These are phyloP conservation scores for Biston betularia DNA, from an alignment of 2,888 invertebrate genomes.

Conservation along the genomic window DNA sequence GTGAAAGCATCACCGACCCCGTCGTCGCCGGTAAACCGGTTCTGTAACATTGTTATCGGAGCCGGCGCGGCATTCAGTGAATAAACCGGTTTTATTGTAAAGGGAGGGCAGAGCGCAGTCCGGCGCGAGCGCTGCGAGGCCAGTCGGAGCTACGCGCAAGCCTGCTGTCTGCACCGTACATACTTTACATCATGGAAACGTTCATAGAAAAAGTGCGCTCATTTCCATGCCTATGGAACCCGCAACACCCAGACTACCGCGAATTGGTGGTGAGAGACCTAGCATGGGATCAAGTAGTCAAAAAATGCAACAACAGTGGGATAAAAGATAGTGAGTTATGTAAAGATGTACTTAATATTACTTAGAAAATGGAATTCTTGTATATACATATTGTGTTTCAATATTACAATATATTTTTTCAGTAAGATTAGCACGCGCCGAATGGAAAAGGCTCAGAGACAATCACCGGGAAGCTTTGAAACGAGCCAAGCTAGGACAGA, in stretches of 20 bases:
- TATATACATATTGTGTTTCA: neutral
- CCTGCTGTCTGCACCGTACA: neutral
- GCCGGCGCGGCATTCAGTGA: slow-evolving; percentile 51
- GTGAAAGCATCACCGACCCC: slow-evolving; percentile 49
- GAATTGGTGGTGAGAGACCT: slow-evolving; percentile 71
- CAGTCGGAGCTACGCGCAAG: slow-evolving; percentile 43
- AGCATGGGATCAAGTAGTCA: slow-evolving; percentile 76
- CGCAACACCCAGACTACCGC: slow-evolving; percentile 73
- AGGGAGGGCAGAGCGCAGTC: slow-evolving; percentile 56
- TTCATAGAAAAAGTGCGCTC: slow-evolving; percentile 74
- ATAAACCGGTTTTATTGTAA: slow-evolving; percentile 74
- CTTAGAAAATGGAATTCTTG: neutral
- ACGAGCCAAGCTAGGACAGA: slow-evolving; percentile 77
- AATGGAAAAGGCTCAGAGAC: slow-evolving; percentile 79
- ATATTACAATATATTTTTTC: slow-evolving; percentile 46
- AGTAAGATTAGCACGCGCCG: slow-evolving; percentile 75
- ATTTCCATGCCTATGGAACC: slow-evolving; percentile 78
- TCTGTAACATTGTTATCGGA: slow-evolving; percentile 42
- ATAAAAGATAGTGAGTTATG: slow-evolving; percentile 69
- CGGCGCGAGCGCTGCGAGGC: slow-evolving; percentile 42
- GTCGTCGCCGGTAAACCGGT: slow-evolving; percentile 52
- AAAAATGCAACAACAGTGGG: slow-evolving; percentile 63
- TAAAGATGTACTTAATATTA: too few species aligned
- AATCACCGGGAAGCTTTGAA: slow-evolving; percentile 78
- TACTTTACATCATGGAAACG: slow-evolving; percentile 62